Evolutionary conservation across 2,113 vertebrate genomes (phyloP), one percentile per base, ranked within the genome.

Genomic region (Pterocles burchelli): DNA sequence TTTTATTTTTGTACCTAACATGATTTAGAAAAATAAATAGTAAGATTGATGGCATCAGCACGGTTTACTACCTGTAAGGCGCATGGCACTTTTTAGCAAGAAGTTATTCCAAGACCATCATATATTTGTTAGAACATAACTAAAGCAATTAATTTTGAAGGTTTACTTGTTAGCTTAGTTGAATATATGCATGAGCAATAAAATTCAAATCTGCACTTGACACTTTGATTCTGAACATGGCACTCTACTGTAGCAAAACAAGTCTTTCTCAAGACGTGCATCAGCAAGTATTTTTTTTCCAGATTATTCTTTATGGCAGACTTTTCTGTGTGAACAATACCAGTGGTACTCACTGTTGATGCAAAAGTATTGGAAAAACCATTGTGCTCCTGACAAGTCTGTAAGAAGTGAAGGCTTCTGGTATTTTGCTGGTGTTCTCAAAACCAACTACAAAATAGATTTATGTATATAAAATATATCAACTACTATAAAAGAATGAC

Each of bases 161-260:
- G 49, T 76, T 96, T 87, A 75, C 26, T 68, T 85, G 57, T 88
- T 89, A 89, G 13, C 49, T 91, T 63, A 85, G 71, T 65, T 20
- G 41, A 91, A 61, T 72, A 78, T 79, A 82, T 88, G 51, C 48
- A 82, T 52, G 62, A 94, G 75, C n/a, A 89, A 88, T 93, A 74
- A 85, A 85, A 87, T 88, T 54, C 78, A 91, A 78, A 88, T 74
- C 14, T 75, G 21, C 52, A 45, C 22, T 51, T 89, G 49, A 93
- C 80, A 85, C 45, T 89, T 89, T 85, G 74, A 94, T 94, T 45
- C 70, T 61, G 66, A 87, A 88, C 70, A 71, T 25, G 62, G 62
- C 57, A 85, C 0, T 11, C 20, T 71, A 38, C 38, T 67, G 12
- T 19, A 68, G 21, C 38, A 29, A 89, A 87, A 68, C 17, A 80